phyloP scores from a whole-genome alignment of 92 coral and sea anemone species.

The Porites cylindrica region DNA sequence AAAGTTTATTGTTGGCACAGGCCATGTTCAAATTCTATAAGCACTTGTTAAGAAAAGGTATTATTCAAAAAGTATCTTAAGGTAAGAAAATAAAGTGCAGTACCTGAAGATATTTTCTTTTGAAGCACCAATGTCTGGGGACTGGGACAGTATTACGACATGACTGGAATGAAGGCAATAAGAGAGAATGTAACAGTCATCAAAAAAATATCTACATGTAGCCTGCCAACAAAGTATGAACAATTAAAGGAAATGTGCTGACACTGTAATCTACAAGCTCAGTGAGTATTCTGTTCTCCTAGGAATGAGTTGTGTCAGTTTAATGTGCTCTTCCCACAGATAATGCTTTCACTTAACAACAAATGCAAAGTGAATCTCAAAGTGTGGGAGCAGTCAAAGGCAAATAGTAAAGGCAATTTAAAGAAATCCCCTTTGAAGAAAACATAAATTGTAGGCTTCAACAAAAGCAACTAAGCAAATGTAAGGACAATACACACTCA shows the following conservation, averaged over 20 bases:
- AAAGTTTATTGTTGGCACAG: too few species aligned
- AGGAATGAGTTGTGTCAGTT: slow-evolving; percentile 80
- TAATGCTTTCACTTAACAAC: slow-evolving; percentile 24
- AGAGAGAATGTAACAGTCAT: too few species aligned
- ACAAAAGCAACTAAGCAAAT: too few species aligned
- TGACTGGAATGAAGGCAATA: slow-evolving; percentile 59
- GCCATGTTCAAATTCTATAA: too few species aligned
- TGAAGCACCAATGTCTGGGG: slow-evolving; percentile 99
- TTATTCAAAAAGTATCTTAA: too few species aligned
- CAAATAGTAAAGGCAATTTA: neutral
- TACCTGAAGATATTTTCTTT: slow-evolving; percentile 98
- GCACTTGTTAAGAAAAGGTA: too few species aligned
- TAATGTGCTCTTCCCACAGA: slow-evolving; percentile 48
- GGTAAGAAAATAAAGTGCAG: neutral
- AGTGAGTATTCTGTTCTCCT: slow-evolving; percentile 29
- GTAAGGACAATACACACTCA: too few species aligned
- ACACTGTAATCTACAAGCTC: slow-evolving; percentile 75
- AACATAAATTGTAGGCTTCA: neutral
- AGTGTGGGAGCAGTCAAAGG: neutral
- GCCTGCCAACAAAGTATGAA: neutral
- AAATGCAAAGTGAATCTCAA: slow-evolving; percentile 16
- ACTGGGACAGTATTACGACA: slow-evolving; percentile 98
- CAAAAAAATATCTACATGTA: neutral
- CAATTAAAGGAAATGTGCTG: neutral
- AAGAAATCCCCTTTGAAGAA: too few species aligned